A percentile compares a stretch with the other conserved stretches of the same genome.
Conservation (phyloP, 2,888 invertebrate genomes). For the Hoplodrina ambigua region DNA sequence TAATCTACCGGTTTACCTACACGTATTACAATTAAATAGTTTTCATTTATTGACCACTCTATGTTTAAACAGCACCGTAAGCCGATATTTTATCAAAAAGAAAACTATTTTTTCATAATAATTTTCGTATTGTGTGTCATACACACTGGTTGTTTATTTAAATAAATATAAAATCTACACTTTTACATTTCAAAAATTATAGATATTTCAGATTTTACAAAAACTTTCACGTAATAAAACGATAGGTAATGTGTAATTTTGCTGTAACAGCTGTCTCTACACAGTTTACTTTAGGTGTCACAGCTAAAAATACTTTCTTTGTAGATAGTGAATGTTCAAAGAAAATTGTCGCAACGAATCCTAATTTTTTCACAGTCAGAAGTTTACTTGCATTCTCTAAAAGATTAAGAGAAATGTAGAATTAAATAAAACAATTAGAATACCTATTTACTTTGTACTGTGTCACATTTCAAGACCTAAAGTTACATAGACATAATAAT, state of each 20-base stretch:
- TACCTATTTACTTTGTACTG: no score
- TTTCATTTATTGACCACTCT: background rate
- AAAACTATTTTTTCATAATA: background rate
- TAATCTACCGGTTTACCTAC: background rate
- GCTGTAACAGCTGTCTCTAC: slow-evolving; percentile 5
- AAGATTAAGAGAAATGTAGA: background rate
- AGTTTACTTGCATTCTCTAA: background rate
- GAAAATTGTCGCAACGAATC: background rate
- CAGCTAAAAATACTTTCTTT: slow-evolving; percentile 40
- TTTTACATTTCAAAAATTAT: background rate
- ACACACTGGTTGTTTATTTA: background rate
- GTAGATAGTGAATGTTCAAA: background rate
- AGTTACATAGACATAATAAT: no score
- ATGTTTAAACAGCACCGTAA: background rate
- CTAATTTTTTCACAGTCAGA: background rate
- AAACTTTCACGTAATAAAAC: background rate
- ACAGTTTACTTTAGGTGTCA: slow-evolving; percentile 32
- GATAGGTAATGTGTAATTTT: background rate
- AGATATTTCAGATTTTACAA: background rate
- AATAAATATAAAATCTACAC: background rate
- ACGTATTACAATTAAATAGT: background rate
- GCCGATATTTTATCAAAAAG: background rate
- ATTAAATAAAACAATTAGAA: no score
- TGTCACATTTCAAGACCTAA: no score
- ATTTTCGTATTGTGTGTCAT: background rate